These are phyloP conservation scores for Caenorhabditis japonica DNA, from an alignment of 2,888 invertebrate genomes.

Conservation along the genomic window DNA sequence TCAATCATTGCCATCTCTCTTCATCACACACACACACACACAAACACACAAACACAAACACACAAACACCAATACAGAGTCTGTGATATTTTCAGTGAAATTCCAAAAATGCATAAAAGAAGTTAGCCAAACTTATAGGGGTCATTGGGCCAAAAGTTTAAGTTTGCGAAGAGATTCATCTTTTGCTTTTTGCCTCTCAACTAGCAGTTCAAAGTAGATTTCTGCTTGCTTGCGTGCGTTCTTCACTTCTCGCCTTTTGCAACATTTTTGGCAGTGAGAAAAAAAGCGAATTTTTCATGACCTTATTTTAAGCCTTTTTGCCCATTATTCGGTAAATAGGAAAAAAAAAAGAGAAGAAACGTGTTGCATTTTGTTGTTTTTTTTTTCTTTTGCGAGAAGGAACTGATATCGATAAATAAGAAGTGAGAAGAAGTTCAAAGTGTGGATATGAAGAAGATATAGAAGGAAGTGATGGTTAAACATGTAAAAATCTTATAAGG, in stretches of 20 bases:
- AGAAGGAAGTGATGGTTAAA: background rate
- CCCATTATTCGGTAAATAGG: background rate
- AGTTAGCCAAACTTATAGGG: no score
- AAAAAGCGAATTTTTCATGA: conserved; percentile 38
- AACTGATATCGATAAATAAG: no score
- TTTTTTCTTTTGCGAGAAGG: no score
- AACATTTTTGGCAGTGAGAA: conserved; percentile 25
- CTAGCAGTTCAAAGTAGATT: conserved; percentile 2
- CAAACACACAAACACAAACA: no score
- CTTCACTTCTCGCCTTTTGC: conserved; percentile 10
- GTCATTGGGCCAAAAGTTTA: no score
- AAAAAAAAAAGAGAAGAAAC: conserved; percentile 1
- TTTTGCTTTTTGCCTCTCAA: conserved; percentile 2
- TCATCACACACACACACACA: no score
- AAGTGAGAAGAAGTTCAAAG: background rate
- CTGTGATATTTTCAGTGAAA: no score
- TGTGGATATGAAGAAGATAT: background rate
- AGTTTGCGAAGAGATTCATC: conserved; percentile 9
- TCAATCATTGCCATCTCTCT: no score
- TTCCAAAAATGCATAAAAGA: no score
- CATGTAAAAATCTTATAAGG: no score
- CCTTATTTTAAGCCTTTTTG: conserved; percentile 31
- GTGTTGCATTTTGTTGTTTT: no score
- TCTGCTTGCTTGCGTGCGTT: conserved; percentile 20
- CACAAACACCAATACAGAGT: no score